Evolutionary conservation across 2,113 vertebrate genomes (phyloP).

Genomic region (Phalacrocorax brasilianus): DNA sequence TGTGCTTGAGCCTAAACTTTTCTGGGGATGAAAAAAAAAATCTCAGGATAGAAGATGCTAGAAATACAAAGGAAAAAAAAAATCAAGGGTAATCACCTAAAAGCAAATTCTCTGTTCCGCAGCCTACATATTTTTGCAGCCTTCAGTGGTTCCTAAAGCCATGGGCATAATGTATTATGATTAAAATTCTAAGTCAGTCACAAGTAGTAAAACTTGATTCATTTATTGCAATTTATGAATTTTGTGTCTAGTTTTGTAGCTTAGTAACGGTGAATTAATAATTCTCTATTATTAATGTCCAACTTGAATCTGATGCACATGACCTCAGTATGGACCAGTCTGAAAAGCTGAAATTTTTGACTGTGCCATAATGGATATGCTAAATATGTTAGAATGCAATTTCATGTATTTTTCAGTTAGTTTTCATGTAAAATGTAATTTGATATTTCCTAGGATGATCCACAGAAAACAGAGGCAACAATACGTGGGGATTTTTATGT

Average conservation of each 20-base stretch:
- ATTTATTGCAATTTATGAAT: not conserved
- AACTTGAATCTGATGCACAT: not conserved
- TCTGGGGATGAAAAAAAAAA: not conserved
- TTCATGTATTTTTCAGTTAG: not conserved
- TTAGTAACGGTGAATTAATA: not conserved
- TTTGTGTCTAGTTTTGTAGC: not conserved
- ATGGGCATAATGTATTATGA: not conserved
- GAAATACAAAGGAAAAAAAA: not conserved
- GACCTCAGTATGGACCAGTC: not conserved
- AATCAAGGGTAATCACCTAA: not conserved
- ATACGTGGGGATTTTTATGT: slow-evolving; percentile 78
- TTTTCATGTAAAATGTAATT: not conserved
- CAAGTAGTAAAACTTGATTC: not conserved
- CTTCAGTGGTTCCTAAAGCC: not conserved
- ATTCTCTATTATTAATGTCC: not conserved
- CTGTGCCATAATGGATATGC: not conserved
- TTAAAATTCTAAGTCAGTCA: not conserved
- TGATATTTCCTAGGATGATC: slow-evolving; percentile 72
- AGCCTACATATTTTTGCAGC: not conserved
- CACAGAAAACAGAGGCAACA: slow-evolving; percentile 75
- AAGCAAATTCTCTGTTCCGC: not conserved
- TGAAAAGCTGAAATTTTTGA: not conserved
- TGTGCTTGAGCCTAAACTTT: not conserved
- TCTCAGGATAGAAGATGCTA: not conserved
- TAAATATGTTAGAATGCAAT: not conserved